These are phyloP conservation scores for Nerophis lumbriciformis DNA, from an alignment of 2,113 vertebrate species.

Conservation along the genomic window DNA sequence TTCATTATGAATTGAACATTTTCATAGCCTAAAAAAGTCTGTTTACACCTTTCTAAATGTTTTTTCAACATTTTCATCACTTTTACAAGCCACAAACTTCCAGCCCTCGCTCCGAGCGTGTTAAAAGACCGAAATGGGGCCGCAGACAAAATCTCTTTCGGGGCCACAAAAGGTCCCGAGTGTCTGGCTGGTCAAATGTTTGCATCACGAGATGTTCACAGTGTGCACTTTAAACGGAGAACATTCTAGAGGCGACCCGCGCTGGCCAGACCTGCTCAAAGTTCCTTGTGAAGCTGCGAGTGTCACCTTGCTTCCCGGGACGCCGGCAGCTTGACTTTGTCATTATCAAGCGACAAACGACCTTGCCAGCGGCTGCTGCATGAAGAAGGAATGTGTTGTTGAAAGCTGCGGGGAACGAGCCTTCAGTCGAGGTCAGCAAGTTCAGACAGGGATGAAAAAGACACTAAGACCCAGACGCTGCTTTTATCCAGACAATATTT, in stretches of 20 bases:
- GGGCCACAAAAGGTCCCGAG: background rate
- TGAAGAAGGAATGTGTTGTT: slow-evolving; percentile 60
- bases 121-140: no score
- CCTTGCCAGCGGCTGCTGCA: slow-evolving; percentile 46
- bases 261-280: background rate
- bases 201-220: background rate
- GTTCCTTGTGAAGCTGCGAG: no score
- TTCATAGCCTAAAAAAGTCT: no score
- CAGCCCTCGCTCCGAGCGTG: no score
- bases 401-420: slow-evolving; percentile 42
- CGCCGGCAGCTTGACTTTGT: slow-evolving; percentile 2
- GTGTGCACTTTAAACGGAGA: background rate
- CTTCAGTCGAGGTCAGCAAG: slow-evolving; percentile 41
- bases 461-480: background rate
- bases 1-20: no score
- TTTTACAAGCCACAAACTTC: no score
- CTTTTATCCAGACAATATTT: background rate
- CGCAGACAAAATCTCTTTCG: no score
- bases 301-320: background rate
- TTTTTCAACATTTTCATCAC: no score
- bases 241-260: background rate
- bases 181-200: background rate
- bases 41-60: no score
- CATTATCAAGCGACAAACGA: slow-evolving; percentile 51
- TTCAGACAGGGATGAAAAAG: slow-evolving; percentile 20